phyloP scores from a whole-genome alignment of 1,140 invertebrate genomes.

The Dreissena rostriformis region DNA sequence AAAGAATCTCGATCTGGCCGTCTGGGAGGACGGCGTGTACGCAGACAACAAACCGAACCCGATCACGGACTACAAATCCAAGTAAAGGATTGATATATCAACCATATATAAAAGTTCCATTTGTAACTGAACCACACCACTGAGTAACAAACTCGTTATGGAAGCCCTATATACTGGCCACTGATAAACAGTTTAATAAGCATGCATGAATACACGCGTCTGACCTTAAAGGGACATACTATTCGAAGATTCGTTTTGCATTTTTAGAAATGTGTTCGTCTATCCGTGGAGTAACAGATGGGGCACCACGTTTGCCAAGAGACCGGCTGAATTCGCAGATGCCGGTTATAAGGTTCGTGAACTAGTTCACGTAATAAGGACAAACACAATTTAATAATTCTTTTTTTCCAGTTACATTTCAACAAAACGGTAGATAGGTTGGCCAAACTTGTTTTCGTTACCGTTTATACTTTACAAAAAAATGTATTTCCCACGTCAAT shows the following conservation, averaged over 20 bases:
- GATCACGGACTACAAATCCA: slow-evolving; percentile 23
- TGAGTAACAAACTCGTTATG: no score
- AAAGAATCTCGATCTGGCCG: slow-evolving; percentile 27
- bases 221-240: no score
- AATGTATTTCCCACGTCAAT: no score
- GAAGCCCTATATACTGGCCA: no score
- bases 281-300: slow-evolving; percentile 4
- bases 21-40: slow-evolving; percentile 46
- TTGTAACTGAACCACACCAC: no score
- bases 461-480: no score
- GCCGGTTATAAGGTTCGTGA: background rate
- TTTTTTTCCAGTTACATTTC: background rate
- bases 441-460: no score
- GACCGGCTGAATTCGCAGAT: background rate
- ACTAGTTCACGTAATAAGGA: background rate
- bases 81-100: background rate
- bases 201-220: no score
- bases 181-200: no score
- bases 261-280: background rate
- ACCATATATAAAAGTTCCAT: no score
- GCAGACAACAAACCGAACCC: slow-evolving; percentile 35
- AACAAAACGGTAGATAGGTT: background rate
- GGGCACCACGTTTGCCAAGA: background rate
- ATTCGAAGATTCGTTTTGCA: no score
- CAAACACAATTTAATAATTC: no score